These are phyloP conservation scores for Vulpes vulpes DNA, from an alignment of 2,113 vertebrate genomes.

Conservation along the genomic window DNA sequence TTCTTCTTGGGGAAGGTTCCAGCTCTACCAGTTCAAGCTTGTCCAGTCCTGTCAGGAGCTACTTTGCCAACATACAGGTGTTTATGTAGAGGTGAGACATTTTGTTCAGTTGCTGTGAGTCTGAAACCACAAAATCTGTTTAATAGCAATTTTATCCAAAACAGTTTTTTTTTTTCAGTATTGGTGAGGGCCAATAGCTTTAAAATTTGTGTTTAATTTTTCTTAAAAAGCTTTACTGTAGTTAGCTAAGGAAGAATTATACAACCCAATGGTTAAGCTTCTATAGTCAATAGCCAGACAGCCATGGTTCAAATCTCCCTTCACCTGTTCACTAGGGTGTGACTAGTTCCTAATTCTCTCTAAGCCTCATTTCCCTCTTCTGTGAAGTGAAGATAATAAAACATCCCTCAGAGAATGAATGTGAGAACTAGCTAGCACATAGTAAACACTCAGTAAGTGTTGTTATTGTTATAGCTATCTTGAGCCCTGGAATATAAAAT, in stretches of 20 bases:
- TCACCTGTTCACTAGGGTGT: background rate
- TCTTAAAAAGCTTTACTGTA: constrained; percentile 28
- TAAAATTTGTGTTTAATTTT: background rate
- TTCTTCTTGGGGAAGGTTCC: constrained; percentile 64
- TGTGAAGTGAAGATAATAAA: background rate
- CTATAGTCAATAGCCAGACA: background rate
- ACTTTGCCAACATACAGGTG: constrained; percentile 61
- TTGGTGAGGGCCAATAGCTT: constrained; percentile 1
- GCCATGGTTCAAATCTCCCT: background rate
- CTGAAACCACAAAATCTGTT: constrained; percentile 60
- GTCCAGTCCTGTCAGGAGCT: constrained; percentile 15
- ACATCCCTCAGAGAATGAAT: background rate
- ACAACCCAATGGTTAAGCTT: background rate
- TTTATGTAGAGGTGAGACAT: constrained; percentile 59
- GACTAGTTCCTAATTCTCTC: background rate
- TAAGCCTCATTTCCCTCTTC: background rate
- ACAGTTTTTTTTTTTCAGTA: background rate
- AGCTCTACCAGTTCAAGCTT: constrained; percentile 59
- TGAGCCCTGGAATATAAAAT: background rate
- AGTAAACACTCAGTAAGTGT: background rate
- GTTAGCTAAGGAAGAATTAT: background rate
- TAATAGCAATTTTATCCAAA: constrained; percentile 39
- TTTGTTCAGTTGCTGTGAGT: constrained; percentile 13
- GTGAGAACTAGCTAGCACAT: background rate
- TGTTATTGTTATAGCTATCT: background rate